These are phyloP conservation scores for Prunella strophiata DNA, from an alignment of 2,797 vertebrate species.

Conservation along the genomic window DNA sequence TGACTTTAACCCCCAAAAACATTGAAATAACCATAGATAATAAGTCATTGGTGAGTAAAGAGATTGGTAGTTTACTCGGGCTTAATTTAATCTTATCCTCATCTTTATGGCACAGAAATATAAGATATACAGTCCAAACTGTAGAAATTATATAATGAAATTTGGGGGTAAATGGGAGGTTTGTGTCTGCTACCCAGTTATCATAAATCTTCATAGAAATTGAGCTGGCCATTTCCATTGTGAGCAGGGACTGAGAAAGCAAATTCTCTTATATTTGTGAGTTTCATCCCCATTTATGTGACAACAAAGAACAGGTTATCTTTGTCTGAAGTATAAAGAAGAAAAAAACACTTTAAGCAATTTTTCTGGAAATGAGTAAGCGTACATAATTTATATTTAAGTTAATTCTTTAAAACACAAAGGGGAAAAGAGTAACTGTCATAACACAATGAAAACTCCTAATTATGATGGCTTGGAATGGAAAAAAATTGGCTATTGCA, in stretches of 20 bases:
- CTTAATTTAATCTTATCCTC: not conserved
- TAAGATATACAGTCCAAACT: not conserved
- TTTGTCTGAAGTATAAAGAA: slow-evolving; percentile 14
- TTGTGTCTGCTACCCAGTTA: slow-evolving; percentile 56
- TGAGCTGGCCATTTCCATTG: slow-evolving; percentile 64
- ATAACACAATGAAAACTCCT: not conserved
- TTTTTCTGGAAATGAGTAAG: slow-evolving; percentile 27
- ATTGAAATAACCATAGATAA: not conserved
- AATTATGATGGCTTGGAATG: slow-evolving; percentile 40
- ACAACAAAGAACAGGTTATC: not conserved
- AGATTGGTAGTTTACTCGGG: not conserved
- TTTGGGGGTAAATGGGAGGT: not conserved
- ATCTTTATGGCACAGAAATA: not conserved
- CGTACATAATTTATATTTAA: slow-evolving; percentile 12
- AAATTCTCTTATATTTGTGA: slow-evolving; percentile 46
- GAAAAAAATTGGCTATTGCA: slow-evolving; percentile 38
- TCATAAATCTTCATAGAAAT: slow-evolving; percentile 33
- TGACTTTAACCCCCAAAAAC: not conserved
- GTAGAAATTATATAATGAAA: not conserved
- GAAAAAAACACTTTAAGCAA: not conserved
- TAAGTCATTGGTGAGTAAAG: not conserved
- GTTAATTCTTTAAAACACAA: slow-evolving; percentile 21
- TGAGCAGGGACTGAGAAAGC: slow-evolving; percentile 41
- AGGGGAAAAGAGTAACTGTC: slow-evolving; percentile 5
- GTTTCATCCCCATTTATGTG: slow-evolving; percentile 26